These are phyloP conservation scores for Branchinecta sandiegonensis DNA, from an alignment of 2,888 invertebrate species.

Conservation along the genomic window DNA sequence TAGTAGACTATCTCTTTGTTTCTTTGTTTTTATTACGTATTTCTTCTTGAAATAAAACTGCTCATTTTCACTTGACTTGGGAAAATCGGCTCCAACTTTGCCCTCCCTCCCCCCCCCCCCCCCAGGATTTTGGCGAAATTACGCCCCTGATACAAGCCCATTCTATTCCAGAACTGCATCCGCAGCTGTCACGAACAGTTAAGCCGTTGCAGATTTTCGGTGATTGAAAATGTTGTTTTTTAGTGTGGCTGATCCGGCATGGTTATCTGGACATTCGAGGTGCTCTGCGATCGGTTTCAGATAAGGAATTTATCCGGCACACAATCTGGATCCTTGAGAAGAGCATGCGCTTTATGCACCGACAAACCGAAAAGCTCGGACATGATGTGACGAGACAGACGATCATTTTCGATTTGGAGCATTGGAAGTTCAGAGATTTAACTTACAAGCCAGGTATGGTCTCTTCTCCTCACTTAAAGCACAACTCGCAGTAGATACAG, in stretches of 20 bases:
- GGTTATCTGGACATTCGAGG: conserved; percentile 41
- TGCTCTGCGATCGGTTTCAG: conserved; percentile 30
- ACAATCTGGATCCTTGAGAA: conserved; percentile 25
- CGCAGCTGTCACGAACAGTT: too few species aligned
- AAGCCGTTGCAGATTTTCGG: too few species aligned
- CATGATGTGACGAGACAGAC: conserved; percentile 33
- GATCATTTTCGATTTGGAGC: conserved; percentile 36
- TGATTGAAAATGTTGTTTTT: background rate
- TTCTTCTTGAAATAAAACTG: too few species aligned
- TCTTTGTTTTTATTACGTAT: too few species aligned
- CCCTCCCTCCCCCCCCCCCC: too few species aligned
- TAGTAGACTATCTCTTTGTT: too few species aligned
- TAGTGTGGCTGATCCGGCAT: conserved; percentile 1
- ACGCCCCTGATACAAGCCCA: too few species aligned
- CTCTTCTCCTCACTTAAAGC: background rate
- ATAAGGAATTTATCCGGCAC: background rate
- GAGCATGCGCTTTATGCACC: conserved; percentile 30
- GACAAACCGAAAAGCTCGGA: conserved; percentile 32
- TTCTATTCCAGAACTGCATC: too few species aligned
- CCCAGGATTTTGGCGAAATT: too few species aligned
- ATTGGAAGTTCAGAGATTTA: conserved; percentile 11
- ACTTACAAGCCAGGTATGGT: conserved; percentile 5
- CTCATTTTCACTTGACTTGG: too few species aligned
- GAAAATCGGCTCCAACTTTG: too few species aligned
- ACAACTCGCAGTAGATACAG: too few species aligned